phyloP scores from a whole-genome alignment of 2,113 vertebrate species.

The Montifringilla adamsi region DNA sequence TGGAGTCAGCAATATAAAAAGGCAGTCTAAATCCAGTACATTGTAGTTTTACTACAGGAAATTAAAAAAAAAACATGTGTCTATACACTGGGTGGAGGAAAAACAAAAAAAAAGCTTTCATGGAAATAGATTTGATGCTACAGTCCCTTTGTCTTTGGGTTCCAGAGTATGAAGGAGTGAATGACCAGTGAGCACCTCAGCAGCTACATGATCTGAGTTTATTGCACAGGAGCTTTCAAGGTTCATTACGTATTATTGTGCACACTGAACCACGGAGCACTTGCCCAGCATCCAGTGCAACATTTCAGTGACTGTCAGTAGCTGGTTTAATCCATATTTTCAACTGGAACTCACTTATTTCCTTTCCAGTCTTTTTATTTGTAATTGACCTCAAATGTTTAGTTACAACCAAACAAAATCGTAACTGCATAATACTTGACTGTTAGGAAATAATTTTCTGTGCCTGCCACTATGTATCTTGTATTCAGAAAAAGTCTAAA shows the following conservation, averaged over 20 bases:
- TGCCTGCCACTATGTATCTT: not conserved
- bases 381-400: not conserved
- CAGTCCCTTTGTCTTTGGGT: not conserved
- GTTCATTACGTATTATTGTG: not conserved
- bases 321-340: not conserved
- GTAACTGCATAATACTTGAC: not conserved
- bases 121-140: not conserved
- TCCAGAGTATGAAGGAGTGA: not conserved
- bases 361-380: not conserved
- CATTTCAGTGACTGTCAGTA: not conserved
- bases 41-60: not conserved
- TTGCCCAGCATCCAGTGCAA: not conserved
- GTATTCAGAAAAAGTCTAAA: not conserved
- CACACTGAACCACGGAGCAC: not conserved
- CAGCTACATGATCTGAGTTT: not conserved
- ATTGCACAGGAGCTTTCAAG: not conserved
- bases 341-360: not conserved
- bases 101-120: not conserved
- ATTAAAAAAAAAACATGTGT: fast-evolving
- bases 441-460: not conserved
- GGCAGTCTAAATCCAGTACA: not conserved
- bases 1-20: not conserved
- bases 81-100: not conserved
- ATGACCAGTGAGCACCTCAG: not conserved
- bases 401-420: not conserved